phyloP scores from a whole-genome alignment of 2,888 invertebrate genomes.

The Scaptomyza flava region DNA sequence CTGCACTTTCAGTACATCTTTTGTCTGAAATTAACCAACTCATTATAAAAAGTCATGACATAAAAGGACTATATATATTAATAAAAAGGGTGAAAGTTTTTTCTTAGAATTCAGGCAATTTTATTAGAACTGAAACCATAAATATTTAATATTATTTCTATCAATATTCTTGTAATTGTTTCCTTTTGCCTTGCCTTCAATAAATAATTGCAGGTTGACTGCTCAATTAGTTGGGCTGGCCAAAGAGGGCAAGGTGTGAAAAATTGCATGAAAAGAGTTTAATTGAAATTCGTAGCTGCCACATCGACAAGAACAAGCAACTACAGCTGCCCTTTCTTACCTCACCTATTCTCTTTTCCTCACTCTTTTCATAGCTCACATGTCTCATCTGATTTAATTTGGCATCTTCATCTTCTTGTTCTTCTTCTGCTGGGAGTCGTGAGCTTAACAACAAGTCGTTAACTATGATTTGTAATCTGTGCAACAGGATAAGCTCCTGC shows the following conservation, averaged over 20 bases:
- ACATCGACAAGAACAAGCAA: conserved; percentile 1
- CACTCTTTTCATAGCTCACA: conserved; percentile 7
- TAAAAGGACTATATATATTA: too few species aligned
- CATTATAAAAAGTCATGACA: too few species aligned
- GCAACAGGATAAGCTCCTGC: conserved; percentile 40
- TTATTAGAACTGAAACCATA: too few species aligned
- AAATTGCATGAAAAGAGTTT: conserved; percentile 52
- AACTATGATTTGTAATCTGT: conserved; percentile 69
- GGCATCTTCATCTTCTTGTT: conserved; percentile 19
- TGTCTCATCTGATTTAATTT: conserved; percentile 35
- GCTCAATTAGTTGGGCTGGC: conserved; percentile 45
- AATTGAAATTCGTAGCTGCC: conserved; percentile 62
- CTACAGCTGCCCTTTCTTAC: not conserved
- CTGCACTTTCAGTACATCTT: too few species aligned
- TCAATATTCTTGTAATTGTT: not conserved
- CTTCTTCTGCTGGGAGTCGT: conserved; percentile 32
- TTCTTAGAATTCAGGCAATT: too few species aligned
- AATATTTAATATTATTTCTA: not conserved
- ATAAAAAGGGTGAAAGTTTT: too few species aligned
- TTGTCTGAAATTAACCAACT: too few species aligned
- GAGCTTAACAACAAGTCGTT: conserved; percentile 50
- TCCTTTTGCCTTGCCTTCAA: not conserved
- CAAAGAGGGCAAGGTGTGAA: conserved; percentile 57
- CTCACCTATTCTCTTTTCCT: not conserved
- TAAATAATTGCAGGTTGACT: conserved; percentile 34